Conservation (phyloP, 2,888 invertebrate species). For the Drosophila peninsularis region DNA sequence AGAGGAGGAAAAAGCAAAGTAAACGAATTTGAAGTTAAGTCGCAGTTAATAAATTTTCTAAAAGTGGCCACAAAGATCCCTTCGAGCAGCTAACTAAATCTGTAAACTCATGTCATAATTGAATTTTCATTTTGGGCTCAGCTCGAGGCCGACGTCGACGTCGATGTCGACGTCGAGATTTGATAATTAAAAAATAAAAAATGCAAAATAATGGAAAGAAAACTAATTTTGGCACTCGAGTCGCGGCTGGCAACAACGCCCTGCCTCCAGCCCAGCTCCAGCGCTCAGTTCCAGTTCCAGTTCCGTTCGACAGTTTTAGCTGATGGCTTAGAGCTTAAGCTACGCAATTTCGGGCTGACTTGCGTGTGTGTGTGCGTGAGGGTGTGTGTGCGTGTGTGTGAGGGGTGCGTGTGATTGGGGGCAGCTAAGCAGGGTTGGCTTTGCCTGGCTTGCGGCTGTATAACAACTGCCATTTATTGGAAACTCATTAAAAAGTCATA, state of each 20-base stretch:
- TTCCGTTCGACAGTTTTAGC: constrained; percentile 16
- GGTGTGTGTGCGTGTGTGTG: neutral
- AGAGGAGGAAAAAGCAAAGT: constrained; percentile 31
- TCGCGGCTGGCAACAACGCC: constrained; percentile 8
- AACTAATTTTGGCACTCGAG: constrained; percentile 61
- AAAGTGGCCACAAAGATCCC: constrained; percentile 57
- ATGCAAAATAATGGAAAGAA: constrained; percentile 19
- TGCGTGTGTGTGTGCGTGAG: neutral
- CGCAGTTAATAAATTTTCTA: constrained; percentile 63
- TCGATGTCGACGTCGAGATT: constrained; percentile 24
- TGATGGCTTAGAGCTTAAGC: constrained; percentile 40
- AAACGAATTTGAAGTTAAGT: constrained; percentile 57
- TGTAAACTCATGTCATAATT: constrained; percentile 73
- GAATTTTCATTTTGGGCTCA: constrained; percentile 70
- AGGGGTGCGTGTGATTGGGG: neutral
- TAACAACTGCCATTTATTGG: constrained; percentile 51
- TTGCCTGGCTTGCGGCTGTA: constrained; percentile 4
- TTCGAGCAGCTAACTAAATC: constrained; percentile 36
- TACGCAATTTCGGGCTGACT: constrained; percentile 22
- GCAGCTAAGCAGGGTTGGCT: constrained; percentile 6
- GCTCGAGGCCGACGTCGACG: constrained; percentile 13
- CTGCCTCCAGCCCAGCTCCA: constrained; percentile 15
- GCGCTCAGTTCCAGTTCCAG: constrained; percentile 10
- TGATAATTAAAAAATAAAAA: constrained; percentile 59
- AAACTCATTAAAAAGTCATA: constrained; percentile 71